Evolutionary conservation across 2,888 invertebrate genomes (phyloP).

Genomic region (Brachypterus glaber): DNA sequence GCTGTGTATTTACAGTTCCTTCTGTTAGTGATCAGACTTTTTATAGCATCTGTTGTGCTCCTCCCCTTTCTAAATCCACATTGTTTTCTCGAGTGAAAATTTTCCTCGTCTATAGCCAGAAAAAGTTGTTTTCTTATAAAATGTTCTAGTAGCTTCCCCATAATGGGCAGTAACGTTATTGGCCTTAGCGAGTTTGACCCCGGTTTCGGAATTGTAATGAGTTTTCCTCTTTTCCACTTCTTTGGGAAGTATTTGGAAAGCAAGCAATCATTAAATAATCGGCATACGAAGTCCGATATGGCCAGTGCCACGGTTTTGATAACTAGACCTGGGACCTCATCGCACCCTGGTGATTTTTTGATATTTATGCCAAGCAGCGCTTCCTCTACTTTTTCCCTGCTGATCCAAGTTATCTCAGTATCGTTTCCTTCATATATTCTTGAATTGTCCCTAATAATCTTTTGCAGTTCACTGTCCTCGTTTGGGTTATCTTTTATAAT

Average conservation of each 20-base stretch:
- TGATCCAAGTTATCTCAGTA: neutral
- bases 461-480: neutral
- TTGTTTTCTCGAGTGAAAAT: neutral
- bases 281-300: neutral
- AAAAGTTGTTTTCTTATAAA: neutral
- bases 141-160: neutral
- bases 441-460: neutral
- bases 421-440: neutral
- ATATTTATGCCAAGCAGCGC: neutral
- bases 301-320: neutral
- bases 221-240: neutral
- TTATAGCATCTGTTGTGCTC: neutral
- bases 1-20: slow-evolving; percentile 6
- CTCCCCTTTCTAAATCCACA: neutral
- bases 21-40: too few relatives aligned
- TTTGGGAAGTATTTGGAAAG: neutral
- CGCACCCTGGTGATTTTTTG: neutral
- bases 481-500: neutral
- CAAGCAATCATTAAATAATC: neutral
- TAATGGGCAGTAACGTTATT: neutral
- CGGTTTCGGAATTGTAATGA: neutral
- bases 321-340: neutral
- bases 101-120: neutral
- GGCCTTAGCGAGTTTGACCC: neutral
- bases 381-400: neutral